Evolutionary conservation across 2,888 invertebrate species (phyloP), one percentile per base, ranked within the genome.

Genomic region (Stenotaenia linearis): DNA sequence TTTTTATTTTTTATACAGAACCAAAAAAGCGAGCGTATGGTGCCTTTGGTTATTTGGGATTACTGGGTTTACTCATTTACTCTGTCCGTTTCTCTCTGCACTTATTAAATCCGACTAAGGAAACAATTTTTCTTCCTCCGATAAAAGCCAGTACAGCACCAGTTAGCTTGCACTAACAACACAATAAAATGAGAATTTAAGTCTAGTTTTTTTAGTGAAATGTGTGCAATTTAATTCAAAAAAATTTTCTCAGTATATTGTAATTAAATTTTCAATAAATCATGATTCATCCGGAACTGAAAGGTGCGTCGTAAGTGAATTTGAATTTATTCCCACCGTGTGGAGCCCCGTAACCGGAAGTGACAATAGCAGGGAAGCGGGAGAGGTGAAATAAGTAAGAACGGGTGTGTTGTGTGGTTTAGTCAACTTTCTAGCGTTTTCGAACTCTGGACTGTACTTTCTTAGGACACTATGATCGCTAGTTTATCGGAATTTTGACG

Each of bases 1-100:
- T 75, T 15, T 30, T 12, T 61, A 10, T 25, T 15, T 15, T 80
- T 81, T 78, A 61, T 30, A 40, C 82, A 85, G 85, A 85, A 80
- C 85, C 85, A 28, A 81, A 83, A 74, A 85, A 85, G 79, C 81
- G 86, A 50, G 82, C 83, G 82, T 79, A 84, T 61, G 86, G 86
- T 23, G 82, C 83, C 23, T 85, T 85, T 80, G 84, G 84, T 25
- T 84, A 85, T 80, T 79, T 86, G 45, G 86, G 85, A 12, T 79
- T 85, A 7, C 77, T 86, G 1, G 83, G 84, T 79, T 81, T 86
- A 74, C 82, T 86, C 23, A 15, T 32, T 7, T 77, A 5, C 35
- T 35, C 35, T 32, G 3, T 56, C n/a, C 56, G 56, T 21, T 56
- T 56, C 18, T 1, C 56, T 56, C 9, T 56, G 5, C 56, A 56